Evolutionary conservation across 2,888 invertebrate species (phyloP).

Genomic region (Leucophenga montana): DNA sequence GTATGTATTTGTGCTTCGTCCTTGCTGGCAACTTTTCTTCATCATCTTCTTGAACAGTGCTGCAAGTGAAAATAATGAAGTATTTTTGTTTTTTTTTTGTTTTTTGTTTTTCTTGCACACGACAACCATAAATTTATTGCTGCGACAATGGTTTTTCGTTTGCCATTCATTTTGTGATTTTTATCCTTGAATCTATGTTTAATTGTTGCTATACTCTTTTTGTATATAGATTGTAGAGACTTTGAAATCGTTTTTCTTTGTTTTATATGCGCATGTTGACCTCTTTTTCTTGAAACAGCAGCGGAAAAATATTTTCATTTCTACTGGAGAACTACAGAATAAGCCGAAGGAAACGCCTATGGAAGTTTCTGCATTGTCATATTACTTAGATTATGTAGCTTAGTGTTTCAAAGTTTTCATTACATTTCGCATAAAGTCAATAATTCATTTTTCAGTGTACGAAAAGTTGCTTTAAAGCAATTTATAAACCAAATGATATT

Average conservation of each 20-base stretch:
- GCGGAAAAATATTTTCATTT: too few species aligned
- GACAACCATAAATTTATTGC: conserved; percentile 57
- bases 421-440: too few species aligned
- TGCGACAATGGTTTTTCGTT: conserved; percentile 54
- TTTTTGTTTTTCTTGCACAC: conserved; percentile 38
- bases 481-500: conserved; percentile 53
- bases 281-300: too few species aligned
- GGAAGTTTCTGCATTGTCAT: too few species aligned
- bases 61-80: conserved; percentile 39
- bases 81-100: conserved; percentile 10
- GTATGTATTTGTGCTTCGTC: too few species aligned
- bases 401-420: too few species aligned
- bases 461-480: conserved; percentile 38
- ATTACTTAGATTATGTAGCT: too few species aligned
- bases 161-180: neutral
- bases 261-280: too few species aligned
- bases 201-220: conserved; percentile 14
- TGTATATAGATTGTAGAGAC: neutral
- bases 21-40: conserved; percentile 38
- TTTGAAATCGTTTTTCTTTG: too few species aligned
- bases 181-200: conserved; percentile 17
- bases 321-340: too few species aligned
- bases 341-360: too few species aligned
- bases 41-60: neutral
- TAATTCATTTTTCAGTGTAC: too few species aligned